A percentile compares a stretch with the other conserved stretches of the same genome.
phyloP scores from a whole-genome alignment of 2,888 invertebrate genomes.

The Phortica okadai region DNA sequence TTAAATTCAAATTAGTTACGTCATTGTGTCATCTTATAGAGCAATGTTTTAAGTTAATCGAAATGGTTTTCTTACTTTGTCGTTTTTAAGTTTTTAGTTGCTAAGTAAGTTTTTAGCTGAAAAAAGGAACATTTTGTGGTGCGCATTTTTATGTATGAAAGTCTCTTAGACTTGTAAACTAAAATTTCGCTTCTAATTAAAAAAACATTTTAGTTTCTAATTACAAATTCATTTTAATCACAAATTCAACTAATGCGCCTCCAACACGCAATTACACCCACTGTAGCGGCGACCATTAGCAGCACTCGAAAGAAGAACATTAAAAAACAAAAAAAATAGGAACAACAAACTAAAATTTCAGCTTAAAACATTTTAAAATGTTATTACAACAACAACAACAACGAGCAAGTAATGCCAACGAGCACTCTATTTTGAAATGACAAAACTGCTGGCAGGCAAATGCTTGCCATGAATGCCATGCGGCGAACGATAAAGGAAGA shows the following conservation, averaged over 20 bases:
- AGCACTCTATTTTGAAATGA: slow-evolving; percentile 46
- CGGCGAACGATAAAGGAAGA: slow-evolving; percentile 32
- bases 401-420: slow-evolving; percentile 29
- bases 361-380: slow-evolving; percentile 65
- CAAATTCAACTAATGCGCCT: slow-evolving; percentile 53
- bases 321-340: slow-evolving; percentile 3
- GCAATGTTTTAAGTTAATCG: background rate
- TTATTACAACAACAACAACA: slow-evolving; percentile 59
- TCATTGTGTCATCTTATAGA: background rate
- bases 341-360: slow-evolving; percentile 50
- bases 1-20: background rate
- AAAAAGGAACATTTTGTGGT: too few species aligned
- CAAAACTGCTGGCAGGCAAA: background rate
- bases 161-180: slow-evolving; percentile 32
- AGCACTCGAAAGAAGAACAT: background rate
- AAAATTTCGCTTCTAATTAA: slow-evolving; percentile 62
- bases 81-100: too few species aligned
- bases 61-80: background rate
- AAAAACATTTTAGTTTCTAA: slow-evolving; percentile 63
- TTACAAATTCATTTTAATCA: slow-evolving; percentile 64
- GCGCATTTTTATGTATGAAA: too few species aligned
- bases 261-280: slow-evolving; percentile 36
- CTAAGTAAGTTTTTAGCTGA: too few species aligned
- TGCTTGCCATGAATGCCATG: slow-evolving; percentile 49
- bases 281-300: background rate